A percentile compares a stretch with the other conserved stretches of the same genome.
These are phyloP conservation scores for Agrypnus murinus DNA, from an alignment of 2,888 invertebrate genomes.

Conservation along the genomic window DNA sequence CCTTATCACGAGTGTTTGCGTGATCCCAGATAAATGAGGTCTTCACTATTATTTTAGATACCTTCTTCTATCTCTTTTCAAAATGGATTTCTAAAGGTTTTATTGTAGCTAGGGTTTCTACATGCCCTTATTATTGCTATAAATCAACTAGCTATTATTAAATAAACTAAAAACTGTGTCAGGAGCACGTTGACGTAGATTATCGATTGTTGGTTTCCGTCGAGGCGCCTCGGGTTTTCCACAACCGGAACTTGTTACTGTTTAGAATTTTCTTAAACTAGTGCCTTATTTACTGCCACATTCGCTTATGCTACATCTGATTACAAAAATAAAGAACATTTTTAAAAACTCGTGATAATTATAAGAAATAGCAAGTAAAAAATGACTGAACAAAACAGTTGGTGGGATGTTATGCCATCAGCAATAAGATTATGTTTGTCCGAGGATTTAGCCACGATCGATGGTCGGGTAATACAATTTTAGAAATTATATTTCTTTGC, in stretches of 20 bases:
- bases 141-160: slow-evolving; percentile 9
- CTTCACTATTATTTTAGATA: slow-evolving; percentile 2
- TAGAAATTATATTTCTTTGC: background rate
- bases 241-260: slow-evolving; percentile 1
- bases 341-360: background rate
- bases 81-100: slow-evolving; percentile 14
- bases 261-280: slow-evolving; percentile 14
- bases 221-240: slow-evolving; percentile 4
- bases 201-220: slow-evolving; percentile 41
- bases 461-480: slow-evolving; percentile 74
- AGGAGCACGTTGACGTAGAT: slow-evolving; percentile 46
- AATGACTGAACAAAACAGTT: slow-evolving; percentile 66
- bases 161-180: slow-evolving; percentile 48
- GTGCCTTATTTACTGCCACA: slow-evolving; percentile 37
- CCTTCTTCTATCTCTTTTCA: background rate
- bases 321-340: slow-evolving; percentile 7
- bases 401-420: slow-evolving; percentile 74
- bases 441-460: slow-evolving; percentile 75
- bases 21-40: slow-evolving; percentile 8
- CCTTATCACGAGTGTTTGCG: slow-evolving; percentile 24
- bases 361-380: background rate
- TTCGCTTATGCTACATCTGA: slow-evolving; percentile 27
- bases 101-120: slow-evolving; percentile 11
- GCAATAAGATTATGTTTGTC: slow-evolving; percentile 71
- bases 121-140: background rate